These are phyloP conservation scores for Nannoperca obscura DNA, from an alignment of 2,797 vertebrate genomes.

Conservation along the genomic window DNA sequence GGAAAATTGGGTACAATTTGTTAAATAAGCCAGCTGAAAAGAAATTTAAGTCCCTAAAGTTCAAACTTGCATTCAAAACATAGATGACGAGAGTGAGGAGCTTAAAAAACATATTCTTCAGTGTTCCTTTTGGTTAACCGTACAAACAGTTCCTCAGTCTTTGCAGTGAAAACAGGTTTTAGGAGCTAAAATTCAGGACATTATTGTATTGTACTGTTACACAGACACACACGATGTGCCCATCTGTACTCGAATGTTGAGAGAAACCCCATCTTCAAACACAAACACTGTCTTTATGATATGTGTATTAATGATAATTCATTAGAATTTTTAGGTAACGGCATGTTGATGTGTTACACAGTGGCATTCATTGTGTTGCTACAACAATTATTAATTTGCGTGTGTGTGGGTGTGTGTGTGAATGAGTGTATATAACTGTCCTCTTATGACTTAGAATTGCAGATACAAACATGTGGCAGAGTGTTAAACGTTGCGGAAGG, in stretches of 20 bases:
- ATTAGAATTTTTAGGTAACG: slow-evolving; percentile 7
- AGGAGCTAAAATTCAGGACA: not conserved
- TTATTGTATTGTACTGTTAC: not conserved
- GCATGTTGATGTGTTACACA: slow-evolving; percentile 5
- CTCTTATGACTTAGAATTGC: slow-evolving; percentile 29
- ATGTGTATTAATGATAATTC: too few species aligned
- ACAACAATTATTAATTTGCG: slow-evolving; percentile 7
- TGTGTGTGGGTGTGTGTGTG: not conserved
- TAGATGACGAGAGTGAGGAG: not conserved
- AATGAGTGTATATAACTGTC: not conserved
- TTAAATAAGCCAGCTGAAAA: slow-evolving; percentile 17
- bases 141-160: not conserved
- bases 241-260: not conserved
- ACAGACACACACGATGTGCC: not conserved
- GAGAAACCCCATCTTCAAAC: not conserved
- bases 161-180: not conserved
- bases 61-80: not conserved
- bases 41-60: not conserved
- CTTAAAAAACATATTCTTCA: not conserved
- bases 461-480: slow-evolving; percentile 52
- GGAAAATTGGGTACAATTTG: slow-evolving; percentile 49
- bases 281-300: slow-evolving; percentile 6
- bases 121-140: not conserved
- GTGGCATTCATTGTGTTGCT: slow-evolving; percentile 6
- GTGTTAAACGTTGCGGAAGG: slow-evolving; percentile 40